These are phyloP conservation scores for Trisateles emortualis DNA, from an alignment of 2,888 invertebrate genomes.

Conservation along the genomic window DNA sequence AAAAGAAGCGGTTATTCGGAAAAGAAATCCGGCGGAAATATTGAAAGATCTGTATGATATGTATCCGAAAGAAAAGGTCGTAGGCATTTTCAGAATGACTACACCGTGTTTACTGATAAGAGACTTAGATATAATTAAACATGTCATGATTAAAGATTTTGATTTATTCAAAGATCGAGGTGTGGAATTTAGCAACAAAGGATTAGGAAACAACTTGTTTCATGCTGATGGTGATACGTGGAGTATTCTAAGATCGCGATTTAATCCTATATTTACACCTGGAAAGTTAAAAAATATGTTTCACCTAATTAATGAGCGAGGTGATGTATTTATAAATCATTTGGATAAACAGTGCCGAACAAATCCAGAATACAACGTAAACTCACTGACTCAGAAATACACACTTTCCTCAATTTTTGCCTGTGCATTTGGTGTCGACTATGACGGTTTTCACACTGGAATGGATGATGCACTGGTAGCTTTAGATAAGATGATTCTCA, in stretches of 20 bases:
- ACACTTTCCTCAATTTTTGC: conserved; percentile 5
- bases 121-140: conserved; percentile 67
- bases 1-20: conserved; percentile 33
- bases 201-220: conserved; percentile 63
- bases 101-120: conserved; percentile 58
- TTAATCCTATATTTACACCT: conserved; percentile 68
- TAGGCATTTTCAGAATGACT: conserved; percentile 60
- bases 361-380: neutral
- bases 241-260: conserved; percentile 56
- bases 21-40: conserved; percentile 29
- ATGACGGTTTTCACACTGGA: neutral
- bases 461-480: neutral
- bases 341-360: conserved; percentile 30
- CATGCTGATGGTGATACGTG: conserved; percentile 63
- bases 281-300: conserved; percentile 71
- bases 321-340: conserved; percentile 53
- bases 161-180: conserved; percentile 63
- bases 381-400: conserved; percentile 1
- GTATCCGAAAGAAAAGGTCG: conserved; percentile 48
- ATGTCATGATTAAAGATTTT: conserved; percentile 68
- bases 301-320: conserved; percentile 55
- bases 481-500: conserved; percentile 32
- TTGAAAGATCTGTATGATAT: conserved; percentile 40
- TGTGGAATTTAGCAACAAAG: conserved; percentile 57
- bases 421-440: conserved; percentile 9